phyloP scores from a whole-genome alignment of 2,113 vertebrate genomes.

The Tetrax tetrax region DNA sequence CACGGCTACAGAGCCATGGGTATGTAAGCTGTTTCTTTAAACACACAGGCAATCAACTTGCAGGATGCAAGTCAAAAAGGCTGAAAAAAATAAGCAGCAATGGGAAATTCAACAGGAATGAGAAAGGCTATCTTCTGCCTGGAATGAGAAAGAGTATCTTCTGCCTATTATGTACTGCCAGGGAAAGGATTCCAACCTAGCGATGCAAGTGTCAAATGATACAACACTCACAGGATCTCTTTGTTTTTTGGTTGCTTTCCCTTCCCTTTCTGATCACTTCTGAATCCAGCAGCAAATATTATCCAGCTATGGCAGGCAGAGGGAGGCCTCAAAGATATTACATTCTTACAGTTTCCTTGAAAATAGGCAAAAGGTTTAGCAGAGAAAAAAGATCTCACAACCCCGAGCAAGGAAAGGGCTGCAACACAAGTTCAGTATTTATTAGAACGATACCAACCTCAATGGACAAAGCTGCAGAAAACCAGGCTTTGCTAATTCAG shows the following conservation, averaged over 20 bases:
- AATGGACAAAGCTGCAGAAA: not conserved
- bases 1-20: not conserved
- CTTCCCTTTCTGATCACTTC: not conserved
- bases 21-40: not conserved
- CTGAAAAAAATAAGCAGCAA: not conserved
- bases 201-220: not conserved
- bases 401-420: not conserved
- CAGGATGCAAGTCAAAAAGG: not conserved
- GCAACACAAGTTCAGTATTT: not conserved
- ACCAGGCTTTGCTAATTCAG: not conserved
- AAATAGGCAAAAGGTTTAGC: not conserved
- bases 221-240: not conserved
- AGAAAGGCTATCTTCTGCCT: not conserved
- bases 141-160: not conserved
- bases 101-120: not conserved
- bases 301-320: not conserved
- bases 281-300: not conserved
- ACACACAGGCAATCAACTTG: not conserved
- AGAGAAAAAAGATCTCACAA: not conserved
- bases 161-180: not conserved
- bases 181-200: not conserved
- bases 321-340: not conserved
- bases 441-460: not conserved
- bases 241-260: not conserved
- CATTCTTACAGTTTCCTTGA: not conserved